Evolutionary conservation across 2,797 vertebrate genomes (phyloP).

Genomic region (Neostethus bicornis): DNA sequence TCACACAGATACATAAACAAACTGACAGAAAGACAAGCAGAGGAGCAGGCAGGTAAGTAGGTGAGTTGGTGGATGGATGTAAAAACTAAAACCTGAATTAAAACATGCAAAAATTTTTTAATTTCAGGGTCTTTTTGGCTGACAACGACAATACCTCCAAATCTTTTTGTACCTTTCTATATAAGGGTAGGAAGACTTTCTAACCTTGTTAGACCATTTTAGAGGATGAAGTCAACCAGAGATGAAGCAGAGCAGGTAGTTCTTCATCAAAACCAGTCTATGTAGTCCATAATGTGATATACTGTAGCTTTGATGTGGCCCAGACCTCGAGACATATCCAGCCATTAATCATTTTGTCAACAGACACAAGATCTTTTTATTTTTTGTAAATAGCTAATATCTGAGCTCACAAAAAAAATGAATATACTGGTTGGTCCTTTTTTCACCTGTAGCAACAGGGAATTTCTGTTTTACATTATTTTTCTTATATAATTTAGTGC

Average conservation of each 20-base stretch:
- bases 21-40: slow-evolving; percentile 5
- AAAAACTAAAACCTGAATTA: too few relatives aligned
- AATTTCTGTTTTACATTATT: slow-evolving; percentile 48
- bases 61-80: too few relatives aligned
- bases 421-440: slow-evolving; percentile 14
- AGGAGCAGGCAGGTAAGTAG: too few relatives aligned
- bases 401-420: slow-evolving; percentile 1
- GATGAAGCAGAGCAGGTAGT: slow-evolving; percentile 42
- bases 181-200: slow-evolving; percentile 14
- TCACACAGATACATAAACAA: too few relatives aligned
- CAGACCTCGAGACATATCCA: slow-evolving; percentile 35
- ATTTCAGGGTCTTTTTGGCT: too few relatives aligned
- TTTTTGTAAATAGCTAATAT: too few relatives aligned
- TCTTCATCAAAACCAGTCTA: slow-evolving; percentile 33
- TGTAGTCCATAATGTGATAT: slow-evolving; percentile 47
- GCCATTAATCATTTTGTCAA: slow-evolving; percentile 9
- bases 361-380: slow-evolving; percentile 18
- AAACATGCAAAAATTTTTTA: not conserved
- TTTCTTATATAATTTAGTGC: slow-evolving; percentile 56
- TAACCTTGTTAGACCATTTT: slow-evolving; percentile 41
- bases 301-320: slow-evolving; percentile 30
- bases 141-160: too few relatives aligned
- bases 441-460: slow-evolving; percentile 36
- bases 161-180: too few relatives aligned
- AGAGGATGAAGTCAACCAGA: slow-evolving; percentile 43